Conservation (phyloP, 2,888 invertebrate genomes). For the Drosophila pseudotalamancana region DNA sequence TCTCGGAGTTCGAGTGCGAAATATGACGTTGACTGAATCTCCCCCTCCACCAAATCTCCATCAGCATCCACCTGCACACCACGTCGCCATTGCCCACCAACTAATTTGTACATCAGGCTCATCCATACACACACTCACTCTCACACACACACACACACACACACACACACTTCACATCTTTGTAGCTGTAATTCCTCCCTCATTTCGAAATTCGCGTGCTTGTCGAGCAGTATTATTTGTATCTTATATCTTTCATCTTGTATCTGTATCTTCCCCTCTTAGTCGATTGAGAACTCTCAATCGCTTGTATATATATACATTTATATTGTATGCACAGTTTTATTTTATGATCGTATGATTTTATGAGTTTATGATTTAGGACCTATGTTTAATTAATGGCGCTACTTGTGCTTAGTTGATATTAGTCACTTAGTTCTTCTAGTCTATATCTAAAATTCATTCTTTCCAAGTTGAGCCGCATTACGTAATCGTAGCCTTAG, state of each 20-base stretch:
- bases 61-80: constrained; percentile 43
- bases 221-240: constrained; percentile 76
- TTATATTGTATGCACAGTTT: constrained; percentile 38
- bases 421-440: constrained; percentile 77
- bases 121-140: constrained; percentile 5
- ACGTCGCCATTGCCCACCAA: constrained; percentile 55
- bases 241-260: constrained; percentile 34
- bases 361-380: constrained; percentile 50
- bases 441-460: constrained; percentile 70
- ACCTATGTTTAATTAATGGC: constrained; percentile 57
- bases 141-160: neutral
- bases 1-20: constrained; percentile 88
- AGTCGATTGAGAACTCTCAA: constrained; percentile 14
- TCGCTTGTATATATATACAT: constrained; percentile 45
- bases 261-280: constrained; percentile 9
- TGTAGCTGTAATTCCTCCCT: constrained; percentile 3
- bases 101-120: constrained; percentile 33
- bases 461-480: constrained; percentile 52
- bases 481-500: constrained; percentile 23
- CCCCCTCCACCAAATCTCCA: constrained; percentile 16
- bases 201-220: constrained; percentile 63
- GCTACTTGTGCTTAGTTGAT: constrained; percentile 75
- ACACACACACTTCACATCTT: neutral
- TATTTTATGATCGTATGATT: too few relatives aligned
- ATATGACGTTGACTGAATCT: constrained; percentile 84